Conservation (phyloP, 2,888 invertebrate species). For the Phanerotoma sp. region DNA sequence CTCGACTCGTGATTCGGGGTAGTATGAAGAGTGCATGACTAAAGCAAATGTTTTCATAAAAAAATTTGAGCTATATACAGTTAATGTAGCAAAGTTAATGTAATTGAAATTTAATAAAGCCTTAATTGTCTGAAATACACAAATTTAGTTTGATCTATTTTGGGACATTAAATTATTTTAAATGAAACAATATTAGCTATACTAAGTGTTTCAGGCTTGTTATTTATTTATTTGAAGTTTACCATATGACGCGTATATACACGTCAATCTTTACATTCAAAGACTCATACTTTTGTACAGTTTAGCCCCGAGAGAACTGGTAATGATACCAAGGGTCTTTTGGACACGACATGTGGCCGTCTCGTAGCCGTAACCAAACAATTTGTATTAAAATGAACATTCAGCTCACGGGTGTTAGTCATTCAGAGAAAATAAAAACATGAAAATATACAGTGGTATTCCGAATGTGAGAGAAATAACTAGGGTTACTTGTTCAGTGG, state of each 20-base stretch:
- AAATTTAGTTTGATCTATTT: background rate
- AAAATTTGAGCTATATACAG: too few species aligned
- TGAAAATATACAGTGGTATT: background rate
- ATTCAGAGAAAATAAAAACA: background rate
- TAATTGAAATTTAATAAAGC: too few species aligned
- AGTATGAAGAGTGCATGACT: too few species aligned
- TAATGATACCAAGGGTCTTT: conserved; percentile 44
- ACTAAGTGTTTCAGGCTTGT: conserved; percentile 29
- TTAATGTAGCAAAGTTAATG: too few species aligned
- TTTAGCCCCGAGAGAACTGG: conserved; percentile 41
- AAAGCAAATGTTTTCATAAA: too few species aligned
- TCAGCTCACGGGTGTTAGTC: background rate
- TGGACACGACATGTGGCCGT: conserved; percentile 45
- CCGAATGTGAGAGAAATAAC: background rate
- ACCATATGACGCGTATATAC: conserved; percentile 47
- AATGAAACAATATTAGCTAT: conserved; percentile 20
- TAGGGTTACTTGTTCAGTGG: background rate
- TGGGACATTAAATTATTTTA: conserved; percentile 6
- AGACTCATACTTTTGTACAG: background rate
- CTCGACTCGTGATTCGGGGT: conserved; percentile 23
- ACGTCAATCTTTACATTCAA: conserved; percentile 18
- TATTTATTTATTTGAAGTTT: conserved; percentile 21
- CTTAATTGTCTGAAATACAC: background rate
- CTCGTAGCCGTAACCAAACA: conserved; percentile 40
- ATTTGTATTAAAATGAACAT: conserved; percentile 55